Percentiles rank a stretch among this genome's conserved stretches.
Evolutionary conservation across 2,797 vertebrate genomes (phyloP).

Genomic region (Helicolenus hilgendorfi): DNA sequence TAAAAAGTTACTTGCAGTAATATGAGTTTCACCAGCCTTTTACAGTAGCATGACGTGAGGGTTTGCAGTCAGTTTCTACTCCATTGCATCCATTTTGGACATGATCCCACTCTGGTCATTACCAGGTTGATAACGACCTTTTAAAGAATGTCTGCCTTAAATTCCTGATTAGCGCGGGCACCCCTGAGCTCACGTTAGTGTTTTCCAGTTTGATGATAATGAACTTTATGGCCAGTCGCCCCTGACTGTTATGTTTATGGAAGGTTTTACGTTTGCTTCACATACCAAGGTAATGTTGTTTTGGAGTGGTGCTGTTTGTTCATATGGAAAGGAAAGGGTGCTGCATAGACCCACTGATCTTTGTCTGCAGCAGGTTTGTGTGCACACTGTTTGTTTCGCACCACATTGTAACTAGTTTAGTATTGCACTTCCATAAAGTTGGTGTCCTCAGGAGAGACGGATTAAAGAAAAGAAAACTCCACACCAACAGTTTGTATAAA

Average conservation of each 20-base stretch:
- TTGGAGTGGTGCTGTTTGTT: background rate
- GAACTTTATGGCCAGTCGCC: conserved; percentile 15
- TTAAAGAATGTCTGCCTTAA: conserved; percentile 28
- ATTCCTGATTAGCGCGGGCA: conserved; percentile 3
- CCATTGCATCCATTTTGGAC: background rate
- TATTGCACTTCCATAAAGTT: background rate
- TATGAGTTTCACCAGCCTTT: background rate
- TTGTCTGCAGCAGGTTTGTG: background rate
- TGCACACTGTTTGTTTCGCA: background rate
- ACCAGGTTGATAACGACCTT: conserved; percentile 39
- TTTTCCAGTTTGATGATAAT: conserved; percentile 13
- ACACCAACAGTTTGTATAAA: background rate
- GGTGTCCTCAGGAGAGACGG: background rate
- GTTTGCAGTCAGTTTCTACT: background rate
- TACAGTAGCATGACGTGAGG: background rate
- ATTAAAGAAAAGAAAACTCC: background rate
- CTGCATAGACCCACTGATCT: background rate
- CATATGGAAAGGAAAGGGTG: background rate
- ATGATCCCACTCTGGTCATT: background rate
- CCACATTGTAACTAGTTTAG: background rate
- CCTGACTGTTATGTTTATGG: background rate
- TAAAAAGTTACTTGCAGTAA: background rate
- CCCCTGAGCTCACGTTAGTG: background rate
- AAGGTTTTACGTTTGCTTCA: conserved; percentile 10
- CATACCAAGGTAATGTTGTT: background rate